These are phyloP conservation scores for Manduca sexta DNA, from an alignment of 1,140 invertebrate genomes.

Conservation along the genomic window DNA sequence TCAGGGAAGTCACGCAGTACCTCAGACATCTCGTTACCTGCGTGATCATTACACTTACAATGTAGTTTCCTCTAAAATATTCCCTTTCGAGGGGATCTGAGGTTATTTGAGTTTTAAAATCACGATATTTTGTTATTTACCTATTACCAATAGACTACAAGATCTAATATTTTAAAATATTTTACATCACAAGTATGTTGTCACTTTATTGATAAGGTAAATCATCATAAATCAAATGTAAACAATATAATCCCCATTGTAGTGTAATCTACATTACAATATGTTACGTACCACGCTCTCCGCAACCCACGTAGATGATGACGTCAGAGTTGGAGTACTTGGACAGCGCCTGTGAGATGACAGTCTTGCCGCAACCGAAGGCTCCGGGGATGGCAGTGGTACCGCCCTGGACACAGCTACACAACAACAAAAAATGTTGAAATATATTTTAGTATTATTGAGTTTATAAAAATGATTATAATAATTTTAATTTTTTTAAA, in stretches of 20 bases:
- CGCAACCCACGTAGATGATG: slow-evolving; percentile 99
- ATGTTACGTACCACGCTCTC: slow-evolving; percentile 85
- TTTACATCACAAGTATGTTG: too few relatives aligned
- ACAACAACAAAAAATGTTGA: neutral
- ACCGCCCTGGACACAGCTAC: slow-evolving; percentile 96
- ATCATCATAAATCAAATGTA: too few relatives aligned
- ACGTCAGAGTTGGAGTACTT: slow-evolving; percentile 99
- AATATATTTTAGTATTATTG: neutral
- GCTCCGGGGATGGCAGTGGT: slow-evolving; percentile 99
- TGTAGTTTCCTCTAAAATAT: neutral
- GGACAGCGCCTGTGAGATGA: slow-evolving; percentile 98
- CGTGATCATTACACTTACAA: neutral
- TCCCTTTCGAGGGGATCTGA: too few relatives aligned
- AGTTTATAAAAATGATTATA: too few relatives aligned
- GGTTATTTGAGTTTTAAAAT: too few relatives aligned
- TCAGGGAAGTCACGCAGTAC: slow-evolving; percentile 99
- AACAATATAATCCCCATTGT: too few relatives aligned
- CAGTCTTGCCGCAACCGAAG: slow-evolving; percentile 98
- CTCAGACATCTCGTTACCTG: slow-evolving; percentile 88
- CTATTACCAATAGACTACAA: too few relatives aligned
- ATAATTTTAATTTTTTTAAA: too few relatives aligned
- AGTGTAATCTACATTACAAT: too few relatives aligned
- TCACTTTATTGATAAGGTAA: too few relatives aligned
- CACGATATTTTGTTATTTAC: neutral
- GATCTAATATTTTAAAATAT: too few relatives aligned